Evolutionary conservation across 2,888 invertebrate species (phyloP).

Genomic region (Scelioninae gen. 2): DNA sequence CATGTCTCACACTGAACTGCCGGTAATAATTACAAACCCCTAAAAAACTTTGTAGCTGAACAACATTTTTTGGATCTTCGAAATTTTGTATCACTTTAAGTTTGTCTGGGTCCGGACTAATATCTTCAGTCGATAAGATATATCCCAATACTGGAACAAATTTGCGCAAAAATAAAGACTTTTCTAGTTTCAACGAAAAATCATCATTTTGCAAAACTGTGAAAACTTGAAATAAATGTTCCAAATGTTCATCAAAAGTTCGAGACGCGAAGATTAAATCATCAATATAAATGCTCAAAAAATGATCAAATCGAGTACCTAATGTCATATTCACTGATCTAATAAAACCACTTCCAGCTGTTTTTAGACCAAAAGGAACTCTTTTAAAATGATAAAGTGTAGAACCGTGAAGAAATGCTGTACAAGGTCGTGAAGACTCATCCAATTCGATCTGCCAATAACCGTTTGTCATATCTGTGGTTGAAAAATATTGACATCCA

Average conservation of each 20-base stretch:
- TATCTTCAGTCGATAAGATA: conserved; percentile 27
- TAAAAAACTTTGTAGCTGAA: conserved; percentile 62
- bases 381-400: conserved; percentile 65
- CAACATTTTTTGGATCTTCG: conserved; percentile 61
- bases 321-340: conserved; percentile 54
- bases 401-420: conserved; percentile 61
- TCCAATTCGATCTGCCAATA: conserved; percentile 64
- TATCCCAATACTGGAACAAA: conserved; percentile 12
- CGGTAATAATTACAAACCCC: conserved; percentile 60
- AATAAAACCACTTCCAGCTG: conserved; percentile 56
- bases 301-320: conserved; percentile 58
- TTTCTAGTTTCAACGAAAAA: conserved; percentile 62
- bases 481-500: conserved; percentile 56
- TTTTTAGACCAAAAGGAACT: conserved; percentile 67
- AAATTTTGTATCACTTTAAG: conserved; percentile 62
- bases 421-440: conserved; percentile 55
- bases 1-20: conserved; percentile 26
- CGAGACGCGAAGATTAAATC: conserved; percentile 33
- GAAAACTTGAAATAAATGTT: too few species aligned
- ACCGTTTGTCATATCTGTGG: conserved; percentile 62
- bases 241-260: conserved; percentile 31
- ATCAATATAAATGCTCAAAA: conserved; percentile 35
- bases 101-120: conserved; percentile 50
- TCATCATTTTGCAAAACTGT: conserved; percentile 42
- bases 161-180: conserved; percentile 58